Evolutionary conservation across 2,113 vertebrate species (phyloP).

Genomic region (Spilogale gracilis): DNA sequence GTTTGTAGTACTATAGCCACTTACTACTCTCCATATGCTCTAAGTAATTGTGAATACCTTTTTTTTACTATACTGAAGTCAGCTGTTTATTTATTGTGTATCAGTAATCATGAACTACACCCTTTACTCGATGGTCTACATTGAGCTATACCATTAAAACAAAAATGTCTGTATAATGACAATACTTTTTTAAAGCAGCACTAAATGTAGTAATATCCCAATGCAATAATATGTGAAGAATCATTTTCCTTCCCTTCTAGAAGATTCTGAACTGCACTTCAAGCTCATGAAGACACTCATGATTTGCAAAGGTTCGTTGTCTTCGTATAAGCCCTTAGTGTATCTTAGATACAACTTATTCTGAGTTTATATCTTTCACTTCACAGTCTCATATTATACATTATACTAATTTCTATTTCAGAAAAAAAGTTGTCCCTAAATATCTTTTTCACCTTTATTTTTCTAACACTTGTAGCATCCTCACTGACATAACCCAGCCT

Average conservation of each 20-base stretch:
- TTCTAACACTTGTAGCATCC: background rate
- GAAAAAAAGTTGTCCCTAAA: background rate
- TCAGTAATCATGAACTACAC: background rate
- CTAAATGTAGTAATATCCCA: background rate
- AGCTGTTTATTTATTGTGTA: background rate
- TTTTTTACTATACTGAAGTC: background rate
- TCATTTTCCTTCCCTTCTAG: background rate
- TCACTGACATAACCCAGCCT: background rate
- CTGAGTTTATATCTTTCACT: slow-evolving; percentile 21
- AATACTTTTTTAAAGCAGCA: slow-evolving; percentile 24
- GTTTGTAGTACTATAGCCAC: slow-evolving; percentile 13
- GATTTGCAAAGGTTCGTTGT: background rate
- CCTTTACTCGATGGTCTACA: background rate
- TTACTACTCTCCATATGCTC: background rate
- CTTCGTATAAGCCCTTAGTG: background rate
- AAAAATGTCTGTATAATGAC: background rate
- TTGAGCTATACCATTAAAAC: slow-evolving; percentile 28
- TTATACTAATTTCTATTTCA: background rate
- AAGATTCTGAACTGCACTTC: slow-evolving; percentile 22
- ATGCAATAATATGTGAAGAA: background rate
- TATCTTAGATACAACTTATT: background rate
- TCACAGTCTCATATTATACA: background rate
- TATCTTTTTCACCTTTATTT: slow-evolving; percentile 29
- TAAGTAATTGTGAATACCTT: slow-evolving; percentile 34
- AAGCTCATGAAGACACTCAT: slow-evolving; percentile 18